These are phyloP conservation scores for Brachionus calyciflorus DNA, from an alignment of 1,140 invertebrate species.

Conservation along the genomic window DNA sequence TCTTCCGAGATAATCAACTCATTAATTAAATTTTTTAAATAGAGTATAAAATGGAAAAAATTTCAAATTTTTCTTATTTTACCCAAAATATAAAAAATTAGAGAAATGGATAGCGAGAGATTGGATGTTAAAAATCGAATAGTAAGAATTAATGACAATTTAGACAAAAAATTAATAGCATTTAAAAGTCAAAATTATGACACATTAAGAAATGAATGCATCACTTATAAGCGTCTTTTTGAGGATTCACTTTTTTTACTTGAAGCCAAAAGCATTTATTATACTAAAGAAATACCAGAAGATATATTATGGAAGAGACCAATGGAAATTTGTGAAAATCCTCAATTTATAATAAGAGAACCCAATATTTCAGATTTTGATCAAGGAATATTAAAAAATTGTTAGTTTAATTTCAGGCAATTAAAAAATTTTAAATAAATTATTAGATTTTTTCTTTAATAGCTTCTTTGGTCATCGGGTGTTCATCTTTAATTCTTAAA, in stretches of 20 bases:
- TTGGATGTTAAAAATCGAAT: not conserved
- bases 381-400: constrained; percentile 67
- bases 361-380: constrained; percentile 66
- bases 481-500: constrained; percentile 68
- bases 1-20: too few relatives aligned
- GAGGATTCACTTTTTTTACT: not conserved
- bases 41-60: too few relatives aligned
- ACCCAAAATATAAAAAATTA: not conserved
- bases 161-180: not conserved
- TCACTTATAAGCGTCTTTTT: not conserved
- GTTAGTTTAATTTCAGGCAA: constrained; percentile 63
- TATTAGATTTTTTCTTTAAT: not conserved
- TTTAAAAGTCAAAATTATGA: constrained; percentile 20
- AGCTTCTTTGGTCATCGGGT: constrained; percentile 64
- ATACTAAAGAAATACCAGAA: not conserved
- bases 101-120: not conserved
- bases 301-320: not conserved
- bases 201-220: not conserved
- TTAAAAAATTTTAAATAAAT: not conserved
- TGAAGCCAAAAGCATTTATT: not conserved
- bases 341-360: constrained; percentile 53
- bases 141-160: not conserved
- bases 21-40: too few relatives aligned
- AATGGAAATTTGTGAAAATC: constrained; percentile 52
- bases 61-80: not conserved